Evolutionary conservation across 2,888 invertebrate genomes (phyloP), one percentile per base, ranked within the genome.

Genomic region (Cephonodes hylas): DNA sequence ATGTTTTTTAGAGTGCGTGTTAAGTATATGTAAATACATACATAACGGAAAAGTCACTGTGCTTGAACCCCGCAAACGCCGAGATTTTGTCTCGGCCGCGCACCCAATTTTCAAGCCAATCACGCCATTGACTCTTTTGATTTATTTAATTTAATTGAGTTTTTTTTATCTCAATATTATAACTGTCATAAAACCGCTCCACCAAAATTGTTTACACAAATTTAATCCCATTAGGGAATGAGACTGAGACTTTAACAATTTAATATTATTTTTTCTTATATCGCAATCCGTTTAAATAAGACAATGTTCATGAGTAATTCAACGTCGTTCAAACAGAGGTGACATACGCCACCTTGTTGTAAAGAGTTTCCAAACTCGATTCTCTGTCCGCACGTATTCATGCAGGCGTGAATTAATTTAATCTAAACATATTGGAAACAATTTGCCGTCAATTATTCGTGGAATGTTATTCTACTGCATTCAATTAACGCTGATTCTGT

Each of bases 351-450:
- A 57, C 61, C 57, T 61, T 61, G 31, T 31, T 10, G 25, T 44
- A 25, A 56, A 48, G 60, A 48, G 53, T 56, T 53, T 27, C 27
- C 38, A 61, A 61, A 44, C 27, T 60, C 45, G 42, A 61, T 61
- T 61, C 53, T 53, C 53, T 31, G 45, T 45, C 27, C 59, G 45
- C 59, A 34, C 59, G 45, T 34, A 46, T 46, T 46, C 59, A 59
- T 59, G 46, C 46, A 59, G 20, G 59, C 34, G 46, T 34, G 45
- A 59, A 59, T 31, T 46, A 22, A 58, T 53, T 53, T 53, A 18
- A 31, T 53, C 10, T 8, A 27, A 15, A 31, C 48, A 8, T n/a
- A 44, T 44, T 10, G n/a, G 44, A 46, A 34, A 53, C 53, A 27
- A 27, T 27, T 53, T 10, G 53, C 1, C 27, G 31, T 18, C 31